phyloP scores from a whole-genome alignment of 2,113 vertebrate species.

The Benitochromis conjunctus region DNA sequence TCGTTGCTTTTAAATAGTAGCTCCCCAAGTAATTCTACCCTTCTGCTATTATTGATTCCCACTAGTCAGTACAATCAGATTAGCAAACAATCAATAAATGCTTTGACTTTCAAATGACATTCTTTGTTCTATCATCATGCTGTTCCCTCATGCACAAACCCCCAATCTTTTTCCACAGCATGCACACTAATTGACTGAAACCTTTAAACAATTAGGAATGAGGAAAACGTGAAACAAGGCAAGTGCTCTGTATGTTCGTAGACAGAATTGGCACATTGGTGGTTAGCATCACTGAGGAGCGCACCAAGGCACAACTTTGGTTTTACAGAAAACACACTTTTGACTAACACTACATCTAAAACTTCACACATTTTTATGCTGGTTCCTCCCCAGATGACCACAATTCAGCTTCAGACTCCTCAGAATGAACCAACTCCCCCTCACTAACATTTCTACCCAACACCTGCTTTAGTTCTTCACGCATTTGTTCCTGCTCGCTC shows the following conservation, averaged over 20 bases:
- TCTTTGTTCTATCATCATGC: constrained; percentile 28
- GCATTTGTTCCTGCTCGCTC: constrained; percentile 5
- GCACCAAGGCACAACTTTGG: constrained; percentile 46
- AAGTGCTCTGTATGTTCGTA: neutral
- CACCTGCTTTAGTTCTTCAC: constrained; percentile 13
- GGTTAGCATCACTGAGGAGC: neutral
- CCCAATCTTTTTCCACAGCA: neutral
- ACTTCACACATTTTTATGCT: neutral
- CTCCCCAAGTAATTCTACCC: neutral
- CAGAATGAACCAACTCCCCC: constrained; percentile 44
- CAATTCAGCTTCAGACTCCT: constrained; percentile 65
- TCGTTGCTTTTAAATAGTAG: neutral
- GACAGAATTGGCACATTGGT: constrained; percentile 33
- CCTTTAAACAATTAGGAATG: neutral
- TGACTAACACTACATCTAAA: neutral
- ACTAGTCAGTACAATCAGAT: constrained; percentile 31
- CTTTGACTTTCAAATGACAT: constrained; percentile 44
- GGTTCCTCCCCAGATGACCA: constrained; percentile 72
- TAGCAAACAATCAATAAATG: constrained; percentile 38
- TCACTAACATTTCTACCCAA: constrained; percentile 12
- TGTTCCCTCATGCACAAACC: neutral
- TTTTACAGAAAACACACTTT: neutral
- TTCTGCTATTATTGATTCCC: constrained; percentile 28
- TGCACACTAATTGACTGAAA: neutral
- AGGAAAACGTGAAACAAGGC: neutral